Conservation (phyloP, 1,140 invertebrate genomes). For the Cheumatopsyche charites region DNA sequence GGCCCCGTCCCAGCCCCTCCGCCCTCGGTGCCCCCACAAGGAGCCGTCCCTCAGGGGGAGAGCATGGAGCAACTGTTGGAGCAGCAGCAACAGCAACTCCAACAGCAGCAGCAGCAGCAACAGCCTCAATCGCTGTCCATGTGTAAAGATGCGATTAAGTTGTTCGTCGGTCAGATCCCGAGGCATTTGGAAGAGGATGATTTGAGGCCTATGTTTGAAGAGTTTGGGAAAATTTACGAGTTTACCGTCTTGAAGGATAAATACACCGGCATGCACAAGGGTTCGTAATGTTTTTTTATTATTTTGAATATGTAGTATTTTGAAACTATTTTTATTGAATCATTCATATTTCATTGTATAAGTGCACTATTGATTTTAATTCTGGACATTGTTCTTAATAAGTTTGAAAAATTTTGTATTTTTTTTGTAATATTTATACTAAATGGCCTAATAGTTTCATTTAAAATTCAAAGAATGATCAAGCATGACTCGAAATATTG, state of each 20-base stretch:
- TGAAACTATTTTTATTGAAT: background rate
- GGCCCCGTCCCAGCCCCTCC: background rate
- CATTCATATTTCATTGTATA: background rate
- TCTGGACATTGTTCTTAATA: too few relatives aligned
- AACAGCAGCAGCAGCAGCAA: background rate
- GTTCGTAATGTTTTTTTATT: conserved; percentile 59
- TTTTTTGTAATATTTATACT: too few relatives aligned
- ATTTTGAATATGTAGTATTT: background rate
- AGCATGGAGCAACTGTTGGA: conserved; percentile 34
- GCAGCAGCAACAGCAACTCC: conserved; percentile 29
- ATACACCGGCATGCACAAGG: conserved; percentile 93
- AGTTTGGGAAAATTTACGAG: conserved; percentile 93
- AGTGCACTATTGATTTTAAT: too few relatives aligned
- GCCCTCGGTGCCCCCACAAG: background rate
- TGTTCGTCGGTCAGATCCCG: conserved; percentile 94
- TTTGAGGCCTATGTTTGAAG: conserved; percentile 88
- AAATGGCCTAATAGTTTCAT: too few relatives aligned
- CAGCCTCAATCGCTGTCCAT: conserved; percentile 53
- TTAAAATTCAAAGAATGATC: too few relatives aligned
- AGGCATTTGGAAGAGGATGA: conserved; percentile 88
- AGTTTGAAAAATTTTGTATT: too few relatives aligned
- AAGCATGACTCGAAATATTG: too few relatives aligned
- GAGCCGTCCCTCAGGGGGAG: background rate
- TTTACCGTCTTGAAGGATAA: conserved; percentile 92
- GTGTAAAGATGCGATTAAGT: conserved; percentile 73